These are phyloP conservation scores for Salvelinus sp. DNA, from an alignment of 2,113 vertebrate species.

Conservation along the genomic window DNA sequence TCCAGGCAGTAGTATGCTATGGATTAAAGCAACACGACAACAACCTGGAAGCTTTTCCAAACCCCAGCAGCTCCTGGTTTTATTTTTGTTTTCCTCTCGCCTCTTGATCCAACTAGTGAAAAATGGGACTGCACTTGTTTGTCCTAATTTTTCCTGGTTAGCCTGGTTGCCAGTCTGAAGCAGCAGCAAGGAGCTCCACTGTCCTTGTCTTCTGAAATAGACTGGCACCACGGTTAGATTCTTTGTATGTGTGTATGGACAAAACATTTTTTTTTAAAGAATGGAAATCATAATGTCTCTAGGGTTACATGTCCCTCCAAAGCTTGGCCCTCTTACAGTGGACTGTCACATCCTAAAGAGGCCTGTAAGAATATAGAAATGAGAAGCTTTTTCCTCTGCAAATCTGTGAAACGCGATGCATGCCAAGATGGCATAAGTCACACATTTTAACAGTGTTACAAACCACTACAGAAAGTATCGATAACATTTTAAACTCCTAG, in stretches of 20 bases:
- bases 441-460: conserved; percentile 51
- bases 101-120: neutral
- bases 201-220: neutral
- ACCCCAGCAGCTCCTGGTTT: conserved; percentile 6
- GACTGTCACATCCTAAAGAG: conserved; percentile 31
- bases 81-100: neutral
- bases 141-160: neutral
- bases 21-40: neutral
- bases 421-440: conserved; percentile 12
- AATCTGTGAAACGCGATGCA: conserved; percentile 6
- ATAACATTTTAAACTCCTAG: conserved; percentile 50
- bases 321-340: neutral
- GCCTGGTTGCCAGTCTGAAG: neutral
- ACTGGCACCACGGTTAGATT: neutral
- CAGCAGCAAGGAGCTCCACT: neutral
- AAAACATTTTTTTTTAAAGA: neutral
- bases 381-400: conserved; percentile 20
- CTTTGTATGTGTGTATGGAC: neutral
- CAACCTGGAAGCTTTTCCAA: conserved; percentile 18
- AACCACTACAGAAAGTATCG: conserved; percentile 42
- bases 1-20: neutral
- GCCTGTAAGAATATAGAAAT: neutral
- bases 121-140: conserved; percentile 9
- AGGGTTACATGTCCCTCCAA: neutral
- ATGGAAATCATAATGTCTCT: neutral